A percentile compares a stretch with the other conserved stretches of the same genome.
Evolutionary conservation across 2,797 vertebrate genomes (phyloP).

Genomic region (Oreochromis grahami): DNA sequence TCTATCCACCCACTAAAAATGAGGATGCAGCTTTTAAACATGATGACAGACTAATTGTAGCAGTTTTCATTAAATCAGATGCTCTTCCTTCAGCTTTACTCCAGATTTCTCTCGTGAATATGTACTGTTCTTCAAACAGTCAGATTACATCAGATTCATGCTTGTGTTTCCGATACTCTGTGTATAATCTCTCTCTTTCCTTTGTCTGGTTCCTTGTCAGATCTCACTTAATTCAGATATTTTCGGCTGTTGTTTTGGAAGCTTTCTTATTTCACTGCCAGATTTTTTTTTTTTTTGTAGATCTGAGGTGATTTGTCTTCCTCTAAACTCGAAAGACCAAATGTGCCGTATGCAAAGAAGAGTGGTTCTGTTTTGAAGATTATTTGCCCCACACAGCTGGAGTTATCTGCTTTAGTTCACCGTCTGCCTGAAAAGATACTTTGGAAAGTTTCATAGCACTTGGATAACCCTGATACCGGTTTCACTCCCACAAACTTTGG

Average conservation of each 20-base stretch:
- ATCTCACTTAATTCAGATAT: not conserved
- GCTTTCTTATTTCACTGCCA: not conserved
- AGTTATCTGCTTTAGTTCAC: constrained; percentile 15
- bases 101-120: constrained; percentile 4
- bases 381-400: not conserved
- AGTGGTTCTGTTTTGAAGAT: not conserved
- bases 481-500: constrained; percentile 9
- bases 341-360: not conserved
- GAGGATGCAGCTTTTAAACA: not conserved
- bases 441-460: constrained; percentile 12
- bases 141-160: not conserved
- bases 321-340: not conserved
- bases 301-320: not conserved
- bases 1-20: not conserved
- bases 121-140: not conserved
- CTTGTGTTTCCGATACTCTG: not conserved
- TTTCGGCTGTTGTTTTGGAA: not conserved
- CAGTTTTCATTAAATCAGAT: not conserved
- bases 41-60: not conserved
- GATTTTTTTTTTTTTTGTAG: not conserved
- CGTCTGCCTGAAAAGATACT: constrained; percentile 4
- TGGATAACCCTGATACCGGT: not conserved
- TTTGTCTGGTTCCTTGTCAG: not conserved
- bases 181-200: not conserved
- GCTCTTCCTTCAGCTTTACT: not conserved